Base-by-base conservation (phyloP, 2,113 vertebrate genomes). In the Antechinus stuartii region DNA sequence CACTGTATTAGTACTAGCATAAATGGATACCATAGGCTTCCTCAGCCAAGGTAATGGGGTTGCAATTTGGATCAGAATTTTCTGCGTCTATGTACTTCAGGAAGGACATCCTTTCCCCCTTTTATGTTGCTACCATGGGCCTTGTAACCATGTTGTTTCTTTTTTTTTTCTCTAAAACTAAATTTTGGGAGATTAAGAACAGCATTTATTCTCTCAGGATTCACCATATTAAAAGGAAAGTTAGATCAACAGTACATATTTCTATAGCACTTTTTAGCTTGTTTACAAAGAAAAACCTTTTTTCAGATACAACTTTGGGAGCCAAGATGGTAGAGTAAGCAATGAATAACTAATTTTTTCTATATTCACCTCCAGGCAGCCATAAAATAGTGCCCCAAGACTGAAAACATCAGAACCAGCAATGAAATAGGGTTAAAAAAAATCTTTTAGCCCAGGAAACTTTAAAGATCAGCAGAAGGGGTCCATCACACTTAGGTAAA, bases 21-120 rank as follows among this genome's bases (percentile, higher is more conserved):
- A 84, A 25, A 2, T 0, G 1, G 6, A 84, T 84, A 42, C 19
- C 19, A 42, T 84, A 84, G 68, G 12, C 9, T 95, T 84, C 68
- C 84, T 93, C 61, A 90, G 91, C 90, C 92, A 57, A 61, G 92
- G 94, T 76, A 95, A 90, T 84, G 89, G 25, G 26, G 35, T 30
- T 47, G n/a, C 25, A 50, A n/a, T 25, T 94, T 54, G 50, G 26
- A 84, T 23, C 57, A 96, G 61, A 54, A 23, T 56, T 11, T 53
- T 24, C 90, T 61, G 24, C 11, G 57, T 57, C 27, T 90, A 23
- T 26, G 26, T 8, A 56, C 25, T 12, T 91, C 42, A 30, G 76
- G 90, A 91, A 7, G 1, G 50, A 0, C 57, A 55, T 89, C 49
- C 90, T 25, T 89, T 84, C 35, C 61, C 10, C 92, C 55, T 55